Base-by-base conservation (phyloP, 2,113 vertebrate species). In the Amblyopsis rosae region DNA sequence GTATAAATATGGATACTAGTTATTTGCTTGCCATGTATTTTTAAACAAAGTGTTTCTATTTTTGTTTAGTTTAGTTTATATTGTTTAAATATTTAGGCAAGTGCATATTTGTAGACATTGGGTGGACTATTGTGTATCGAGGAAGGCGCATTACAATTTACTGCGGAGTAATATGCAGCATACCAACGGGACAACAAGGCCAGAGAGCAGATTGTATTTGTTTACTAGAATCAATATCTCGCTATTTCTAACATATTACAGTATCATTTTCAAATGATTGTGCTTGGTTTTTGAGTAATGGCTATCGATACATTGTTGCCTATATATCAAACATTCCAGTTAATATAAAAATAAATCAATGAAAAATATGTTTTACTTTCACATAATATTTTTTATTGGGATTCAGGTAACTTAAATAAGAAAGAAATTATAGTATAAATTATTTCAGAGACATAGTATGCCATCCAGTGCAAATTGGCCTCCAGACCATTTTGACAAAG, bases 401-500 rank as follows among this genome's bases (percentile, higher is more conserved):
- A 76, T 79, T 57, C 75, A 81, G 79, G 56, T 66, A 65, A 73
- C 54, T 80, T 79, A 57, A 54, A 79, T 75, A 82, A 72, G 83
- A 82, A 83, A 82, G 69, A 75, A 51, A 53, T 72, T 9, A 76
- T 64, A 78, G 79, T 26, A 88, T 86, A 90, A 91, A 91, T 92
- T 81, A 80, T 81, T 90, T 83, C 75, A 82, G 75, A 78, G 69
- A 81, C 76, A 74, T 77, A 89, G 85, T 66, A 85, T 89, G 87
- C 84, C 81, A 80, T 90, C 88, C 89, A 92, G 90, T 90, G 90
- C 90, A 90, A 90, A 61, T 45, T 75, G 83, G 86, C 78, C 57
- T 75, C 73, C 12, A 69, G 66, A 71, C 85, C 82, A 79, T 77
- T 79, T 79, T 73, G 54, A 77, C 62, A 85, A 81, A 76, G 26